Percentiles rank a stretch among this genome's conserved stretches.
Evolutionary conservation across 2,888 invertebrate genomes (phyloP).

Genomic region (Altica lythri): DNA sequence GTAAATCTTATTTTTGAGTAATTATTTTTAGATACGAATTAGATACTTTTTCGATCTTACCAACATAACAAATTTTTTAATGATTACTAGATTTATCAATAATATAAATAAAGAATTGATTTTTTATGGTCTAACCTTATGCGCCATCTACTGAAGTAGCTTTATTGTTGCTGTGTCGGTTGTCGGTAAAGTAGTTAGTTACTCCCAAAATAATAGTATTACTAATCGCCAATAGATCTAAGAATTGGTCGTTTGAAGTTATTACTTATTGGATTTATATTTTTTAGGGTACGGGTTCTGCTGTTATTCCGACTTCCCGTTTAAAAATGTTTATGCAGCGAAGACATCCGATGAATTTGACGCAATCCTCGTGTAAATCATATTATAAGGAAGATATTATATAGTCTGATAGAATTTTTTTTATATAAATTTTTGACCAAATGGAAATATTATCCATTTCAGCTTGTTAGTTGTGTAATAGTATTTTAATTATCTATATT

Average conservation of each 20-base stretch:
- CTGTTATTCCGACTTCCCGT: conserved; percentile 52
- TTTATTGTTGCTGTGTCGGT: no score
- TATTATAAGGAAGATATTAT: conserved; percentile 45
- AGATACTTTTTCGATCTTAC: no score
- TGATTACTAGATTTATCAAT: no score
- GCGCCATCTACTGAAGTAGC: no score
- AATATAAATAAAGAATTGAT: no score
- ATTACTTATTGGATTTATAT: conserved; percentile 31
- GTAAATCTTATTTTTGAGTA: neutral
- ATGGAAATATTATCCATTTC: conserved; percentile 15
- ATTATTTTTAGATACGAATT: no score
- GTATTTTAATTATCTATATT: conserved; percentile 17
- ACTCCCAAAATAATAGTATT: no score
- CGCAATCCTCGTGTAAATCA: conserved; percentile 45
- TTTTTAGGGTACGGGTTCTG: conserved; percentile 36
- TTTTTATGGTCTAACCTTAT: no score
- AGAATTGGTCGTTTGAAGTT: no score
- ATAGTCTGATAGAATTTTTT: conserved; percentile 20
- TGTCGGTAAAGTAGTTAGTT: no score
- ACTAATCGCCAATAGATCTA: no score
- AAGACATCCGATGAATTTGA: conserved; percentile 52
- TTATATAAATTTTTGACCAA: conserved; percentile 18
- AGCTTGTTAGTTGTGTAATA: conserved; percentile 22
- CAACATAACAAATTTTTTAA: no score
- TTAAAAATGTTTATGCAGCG: conserved; percentile 56